These are phyloP conservation scores for Ptychadena robeensis DNA, from an alignment of 2,797 vertebrate genomes.

Conservation along the genomic window DNA sequence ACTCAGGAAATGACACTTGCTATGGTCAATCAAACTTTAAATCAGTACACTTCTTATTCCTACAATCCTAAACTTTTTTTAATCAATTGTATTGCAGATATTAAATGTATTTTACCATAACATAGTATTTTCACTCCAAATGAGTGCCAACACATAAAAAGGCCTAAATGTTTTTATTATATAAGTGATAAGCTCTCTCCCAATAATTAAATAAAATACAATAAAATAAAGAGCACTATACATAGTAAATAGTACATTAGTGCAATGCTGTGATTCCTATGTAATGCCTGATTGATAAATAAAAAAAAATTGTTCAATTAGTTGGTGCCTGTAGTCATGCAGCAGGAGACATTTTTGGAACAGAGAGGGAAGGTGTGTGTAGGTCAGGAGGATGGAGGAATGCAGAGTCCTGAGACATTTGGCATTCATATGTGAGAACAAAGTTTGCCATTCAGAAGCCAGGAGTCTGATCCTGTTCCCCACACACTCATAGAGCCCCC, in stretches of 20 bases:
- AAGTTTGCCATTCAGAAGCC: slow-evolving; percentile 57
- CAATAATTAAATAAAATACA: neutral
- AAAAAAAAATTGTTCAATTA: too few species aligned
- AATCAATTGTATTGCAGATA: neutral
- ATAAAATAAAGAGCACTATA: neutral
- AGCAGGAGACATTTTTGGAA: neutral
- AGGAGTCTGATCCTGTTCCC: slow-evolving; percentile 54
- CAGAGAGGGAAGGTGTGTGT: slow-evolving; percentile 35
- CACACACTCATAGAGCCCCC: slow-evolving; percentile 57
- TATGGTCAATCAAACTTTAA: too few species aligned
- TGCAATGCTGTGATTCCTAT: too few species aligned
- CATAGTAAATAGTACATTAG: too few species aligned
- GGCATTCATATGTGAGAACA: slow-evolving; percentile 61
- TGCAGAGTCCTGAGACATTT: slow-evolving; percentile 56
- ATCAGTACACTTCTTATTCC: too few species aligned
- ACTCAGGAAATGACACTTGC: too few species aligned
- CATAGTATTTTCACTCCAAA: neutral
- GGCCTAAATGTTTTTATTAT: neutral
- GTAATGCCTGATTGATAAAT: too few species aligned
- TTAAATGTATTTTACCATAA: neutral
- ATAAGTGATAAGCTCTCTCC: neutral
- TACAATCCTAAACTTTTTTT: neutral
- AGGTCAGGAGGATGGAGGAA: slow-evolving; percentile 49
- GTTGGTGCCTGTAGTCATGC: too few species aligned
- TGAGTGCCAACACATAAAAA: neutral